Percentiles rank a stretch among this genome's conserved stretches.
Evolutionary conservation across 2,113 vertebrate genomes (phyloP).

Genomic region (Abramis brama): DNA sequence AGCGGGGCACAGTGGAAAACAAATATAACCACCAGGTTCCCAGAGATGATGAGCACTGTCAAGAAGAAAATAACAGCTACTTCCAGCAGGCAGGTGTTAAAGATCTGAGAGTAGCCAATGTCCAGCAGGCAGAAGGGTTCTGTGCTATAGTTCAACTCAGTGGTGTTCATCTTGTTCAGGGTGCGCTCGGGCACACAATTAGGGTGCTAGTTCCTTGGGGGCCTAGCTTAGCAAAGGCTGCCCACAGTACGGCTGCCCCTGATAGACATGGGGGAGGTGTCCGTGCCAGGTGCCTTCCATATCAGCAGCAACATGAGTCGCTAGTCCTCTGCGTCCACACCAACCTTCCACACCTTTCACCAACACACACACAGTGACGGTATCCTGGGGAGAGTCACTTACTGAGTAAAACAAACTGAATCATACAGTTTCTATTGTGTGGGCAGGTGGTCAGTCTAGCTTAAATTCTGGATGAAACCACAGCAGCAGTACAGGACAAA

Average conservation of each 20-base stretch:
- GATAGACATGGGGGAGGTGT: constrained; percentile 68
- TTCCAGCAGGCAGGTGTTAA: constrained; percentile 92
- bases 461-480: constrained; percentile 1
- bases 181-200: constrained; percentile 55
- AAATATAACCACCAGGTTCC: constrained; percentile 95
- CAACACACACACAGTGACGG: background rate
- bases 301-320: constrained; percentile 48
- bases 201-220: constrained; percentile 46
- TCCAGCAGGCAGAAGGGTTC: constrained; percentile 91
- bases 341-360: constrained; percentile 38
- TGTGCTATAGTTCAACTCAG: constrained; percentile 85
- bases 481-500: background rate
- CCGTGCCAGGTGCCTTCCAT: constrained; percentile 72
- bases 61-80: constrained; percentile 91
- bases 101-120: constrained; percentile 84
- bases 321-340: background rate
- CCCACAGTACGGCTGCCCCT: constrained; percentile 26
- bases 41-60: constrained; percentile 92
- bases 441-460: too few species aligned
- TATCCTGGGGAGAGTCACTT: background rate
- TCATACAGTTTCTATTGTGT: constrained; percentile 15
- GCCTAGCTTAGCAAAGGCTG: constrained; percentile 38
- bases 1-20: constrained; percentile 98
- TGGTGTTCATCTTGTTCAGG: constrained; percentile 91
- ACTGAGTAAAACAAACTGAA: background rate